A percentile compares a stretch with the other conserved stretches of the same genome.
These are phyloP conservation scores for Lepas anatifera DNA, from an alignment of 2,888 invertebrate species.

Conservation along the genomic window DNA sequence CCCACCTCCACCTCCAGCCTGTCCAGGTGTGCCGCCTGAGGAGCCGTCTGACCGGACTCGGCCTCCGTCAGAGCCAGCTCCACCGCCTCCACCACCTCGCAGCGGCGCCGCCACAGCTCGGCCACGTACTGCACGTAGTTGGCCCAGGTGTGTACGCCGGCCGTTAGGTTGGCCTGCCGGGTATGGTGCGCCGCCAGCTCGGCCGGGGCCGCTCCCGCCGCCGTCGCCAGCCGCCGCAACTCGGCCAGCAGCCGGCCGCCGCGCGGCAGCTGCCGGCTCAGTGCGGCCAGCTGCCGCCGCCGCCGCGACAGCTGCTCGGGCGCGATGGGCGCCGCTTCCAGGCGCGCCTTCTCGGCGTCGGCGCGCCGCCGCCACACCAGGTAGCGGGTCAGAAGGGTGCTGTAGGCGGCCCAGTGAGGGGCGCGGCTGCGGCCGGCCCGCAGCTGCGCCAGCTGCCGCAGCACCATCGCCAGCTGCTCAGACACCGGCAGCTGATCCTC, in stretches of 20 bases:
- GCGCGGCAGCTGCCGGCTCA: conserved; percentile 41
- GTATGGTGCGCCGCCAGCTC: conserved; percentile 21
- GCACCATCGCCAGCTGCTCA: not conserved
- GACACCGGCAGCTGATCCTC: conserved; percentile 33
- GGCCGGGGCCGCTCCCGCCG: not conserved
- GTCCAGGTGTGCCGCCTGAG: conserved; percentile 51
- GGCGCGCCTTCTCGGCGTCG: not conserved
- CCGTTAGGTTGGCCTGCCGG: conserved; percentile 22
- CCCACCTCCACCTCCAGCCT: not conserved
- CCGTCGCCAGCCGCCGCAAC: not conserved
- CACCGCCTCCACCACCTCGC: conserved; percentile 48
- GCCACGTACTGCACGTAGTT: conserved; percentile 53
- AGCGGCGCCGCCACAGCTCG: conserved; percentile 62
- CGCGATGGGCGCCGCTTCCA: conserved; percentile 22
- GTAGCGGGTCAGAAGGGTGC: not conserved
- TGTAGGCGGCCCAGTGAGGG: not conserved
- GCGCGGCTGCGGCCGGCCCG: not conserved
- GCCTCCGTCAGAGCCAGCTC: conserved; percentile 47
- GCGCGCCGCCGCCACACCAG: conserved; percentile 6
- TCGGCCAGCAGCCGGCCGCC: not conserved
- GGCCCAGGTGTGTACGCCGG: conserved; percentile 24
- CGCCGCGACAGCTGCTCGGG: conserved; percentile 78
- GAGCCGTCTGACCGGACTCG: conserved; percentile 43
- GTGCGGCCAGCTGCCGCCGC: conserved; percentile 94
- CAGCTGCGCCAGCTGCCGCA: conserved; percentile 4